Evolutionary conservation across 2,797 vertebrate genomes (phyloP).

Genomic region (Nannoperca australis): DNA sequence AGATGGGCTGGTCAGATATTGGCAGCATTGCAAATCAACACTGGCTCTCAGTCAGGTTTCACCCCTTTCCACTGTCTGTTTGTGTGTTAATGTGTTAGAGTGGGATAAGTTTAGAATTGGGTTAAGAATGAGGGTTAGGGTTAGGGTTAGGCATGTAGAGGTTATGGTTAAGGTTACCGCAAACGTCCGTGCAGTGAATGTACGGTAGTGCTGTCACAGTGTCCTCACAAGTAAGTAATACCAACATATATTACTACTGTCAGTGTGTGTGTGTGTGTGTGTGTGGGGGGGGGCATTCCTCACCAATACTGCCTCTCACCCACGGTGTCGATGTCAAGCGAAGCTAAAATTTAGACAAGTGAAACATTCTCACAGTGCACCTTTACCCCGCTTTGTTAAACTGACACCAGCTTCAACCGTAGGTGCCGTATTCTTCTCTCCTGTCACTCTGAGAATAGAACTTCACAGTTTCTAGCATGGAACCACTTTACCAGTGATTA

Average conservation of each 20-base stretch:
- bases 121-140: constrained; percentile 47
- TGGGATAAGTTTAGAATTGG: constrained; percentile 41
- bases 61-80: constrained; percentile 48
- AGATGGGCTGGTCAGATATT: constrained; percentile 40
- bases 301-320: constrained; percentile 36
- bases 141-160: neutral
- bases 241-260: neutral
- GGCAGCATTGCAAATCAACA: constrained; percentile 65
- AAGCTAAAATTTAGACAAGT: constrained; percentile 29
- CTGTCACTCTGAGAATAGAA: constrained; percentile 71
- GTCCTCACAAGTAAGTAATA: constrained; percentile 6
- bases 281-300: constrained; percentile 39
- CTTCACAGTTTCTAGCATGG: constrained; percentile 47
- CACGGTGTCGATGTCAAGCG: constrained; percentile 31
- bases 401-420: constrained; percentile 1
- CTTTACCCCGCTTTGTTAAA: constrained; percentile 21
- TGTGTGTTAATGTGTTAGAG: constrained; percentile 66
- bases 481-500: constrained; percentile 61
- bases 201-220: neutral
- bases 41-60: constrained; percentile 62
- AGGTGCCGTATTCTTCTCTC: constrained; percentile 28
- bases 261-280: constrained; percentile 23
- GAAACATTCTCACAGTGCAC: constrained; percentile 7
- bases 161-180: neutral
- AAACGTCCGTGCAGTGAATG: constrained; percentile 16